A percentile compares a stretch with the other conserved stretches of the same genome.
Evolutionary conservation across 2,797 vertebrate genomes (phyloP).

Genomic region (Florisuga fusca): DNA sequence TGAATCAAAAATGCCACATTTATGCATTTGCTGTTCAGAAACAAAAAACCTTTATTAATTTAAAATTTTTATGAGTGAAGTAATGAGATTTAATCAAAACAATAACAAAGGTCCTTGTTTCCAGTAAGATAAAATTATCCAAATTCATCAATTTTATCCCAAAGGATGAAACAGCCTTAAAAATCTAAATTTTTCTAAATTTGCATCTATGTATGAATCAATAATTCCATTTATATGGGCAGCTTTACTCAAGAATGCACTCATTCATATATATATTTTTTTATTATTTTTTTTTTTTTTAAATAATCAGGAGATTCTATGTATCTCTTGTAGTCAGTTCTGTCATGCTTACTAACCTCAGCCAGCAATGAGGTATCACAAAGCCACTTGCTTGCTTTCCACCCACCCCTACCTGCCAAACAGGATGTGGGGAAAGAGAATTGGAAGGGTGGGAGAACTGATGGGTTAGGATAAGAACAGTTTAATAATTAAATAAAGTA

Average conservation of each 20-base stretch:
- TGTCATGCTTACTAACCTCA: background rate
- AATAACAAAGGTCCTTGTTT: background rate
- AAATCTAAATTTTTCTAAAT: background rate
- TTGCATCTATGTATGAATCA: background rate
- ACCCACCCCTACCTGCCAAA: no score
- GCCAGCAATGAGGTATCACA: background rate
- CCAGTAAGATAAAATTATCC: background rate
- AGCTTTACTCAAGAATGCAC: background rate
- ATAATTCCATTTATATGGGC: background rate
- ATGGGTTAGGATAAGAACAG: background rate
- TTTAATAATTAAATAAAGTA: background rate
- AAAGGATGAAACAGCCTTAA: background rate
- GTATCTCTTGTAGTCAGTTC: rapidly evolving
- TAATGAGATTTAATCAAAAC: background rate
- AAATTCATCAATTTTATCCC: background rate
- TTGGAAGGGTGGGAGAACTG: background rate
- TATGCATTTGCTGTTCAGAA: background rate
- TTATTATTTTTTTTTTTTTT: background rate
- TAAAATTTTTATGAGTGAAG: background rate
- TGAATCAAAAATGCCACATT: slow-evolving; percentile 9
- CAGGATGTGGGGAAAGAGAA: background rate
- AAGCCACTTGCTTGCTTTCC: background rate
- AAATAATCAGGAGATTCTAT: background rate
- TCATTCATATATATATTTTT: no score
- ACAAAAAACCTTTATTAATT: background rate